Evolutionary conservation across 2,888 invertebrate species (phyloP).

Genomic region (Stramonita haemastoma): DNA sequence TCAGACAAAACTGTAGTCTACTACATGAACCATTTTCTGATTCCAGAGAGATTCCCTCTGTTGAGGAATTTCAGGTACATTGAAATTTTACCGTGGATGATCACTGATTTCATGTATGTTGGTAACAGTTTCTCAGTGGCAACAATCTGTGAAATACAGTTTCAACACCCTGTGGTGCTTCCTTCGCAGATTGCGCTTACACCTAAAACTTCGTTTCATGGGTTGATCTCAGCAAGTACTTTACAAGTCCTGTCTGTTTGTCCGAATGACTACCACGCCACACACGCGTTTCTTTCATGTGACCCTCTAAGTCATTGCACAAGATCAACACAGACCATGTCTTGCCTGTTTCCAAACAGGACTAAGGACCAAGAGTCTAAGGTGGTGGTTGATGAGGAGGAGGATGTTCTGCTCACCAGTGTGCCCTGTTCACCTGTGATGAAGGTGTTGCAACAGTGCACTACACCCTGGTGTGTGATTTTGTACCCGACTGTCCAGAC

Average conservation of each 20-base stretch:
- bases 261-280: not conserved
- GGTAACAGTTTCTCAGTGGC: no score
- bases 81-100: no score
- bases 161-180: no score
- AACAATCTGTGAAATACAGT: not conserved
- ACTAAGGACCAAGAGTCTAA: not conserved
- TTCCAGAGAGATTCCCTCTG: no score
- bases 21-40: no score
- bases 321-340: not conserved
- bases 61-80: no score
- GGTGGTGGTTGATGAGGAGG: not conserved
- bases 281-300: not conserved
- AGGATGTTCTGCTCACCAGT: not conserved
- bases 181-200: not conserved
- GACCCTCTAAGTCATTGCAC: not conserved
- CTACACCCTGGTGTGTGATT: not conserved
- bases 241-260: not conserved
- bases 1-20: no score
- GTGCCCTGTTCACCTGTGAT: not conserved
- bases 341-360: not conserved
- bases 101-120: no score
- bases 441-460: not conserved
- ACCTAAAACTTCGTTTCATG: not conserved
- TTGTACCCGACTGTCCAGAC: not conserved
- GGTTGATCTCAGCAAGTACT: not conserved